phyloP scores from a whole-genome alignment of 37 sponge, comb jelly and placozoan species.

The Beroe ovata region DNA sequence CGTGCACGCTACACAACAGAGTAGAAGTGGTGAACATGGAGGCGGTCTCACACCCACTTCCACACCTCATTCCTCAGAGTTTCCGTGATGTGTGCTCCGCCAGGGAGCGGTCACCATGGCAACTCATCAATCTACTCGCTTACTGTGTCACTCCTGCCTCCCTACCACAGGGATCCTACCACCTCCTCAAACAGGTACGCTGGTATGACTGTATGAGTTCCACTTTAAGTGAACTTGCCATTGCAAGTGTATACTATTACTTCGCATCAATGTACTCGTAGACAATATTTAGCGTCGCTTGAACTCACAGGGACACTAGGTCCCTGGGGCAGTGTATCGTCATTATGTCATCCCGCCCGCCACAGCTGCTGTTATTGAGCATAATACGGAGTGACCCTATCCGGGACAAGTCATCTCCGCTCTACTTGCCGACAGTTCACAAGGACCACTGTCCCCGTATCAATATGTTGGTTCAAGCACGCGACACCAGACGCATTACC shows the following conservation, averaged over 20 bases:
- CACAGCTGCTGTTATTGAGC: conserved; percentile 21
- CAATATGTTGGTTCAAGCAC: conserved; percentile 25
- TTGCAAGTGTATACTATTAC: too few relatives aligned
- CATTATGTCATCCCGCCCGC: too few relatives aligned
- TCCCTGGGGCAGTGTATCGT: too few relatives aligned
- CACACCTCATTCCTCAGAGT: conserved; percentile 13
- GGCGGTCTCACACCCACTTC: not conserved
- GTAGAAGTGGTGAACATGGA: not conserved
- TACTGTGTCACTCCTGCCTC: conserved; percentile 34
- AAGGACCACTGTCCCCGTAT: not conserved
- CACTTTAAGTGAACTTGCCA: too few relatives aligned
- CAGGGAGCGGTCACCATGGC: conserved; percentile 53
- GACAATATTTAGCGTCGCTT: too few relatives aligned
- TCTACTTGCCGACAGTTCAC: conserved; percentile 44
- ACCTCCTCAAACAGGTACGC: conserved; percentile 26
- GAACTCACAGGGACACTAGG: too few relatives aligned
- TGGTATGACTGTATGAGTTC: too few relatives aligned
- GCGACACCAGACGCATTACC: not conserved
- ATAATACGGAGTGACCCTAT: conserved; percentile 5
- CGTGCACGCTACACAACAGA: not conserved
- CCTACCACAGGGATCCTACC: conserved; percentile 32
- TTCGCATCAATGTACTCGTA: too few relatives aligned
- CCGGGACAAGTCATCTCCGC: not conserved
- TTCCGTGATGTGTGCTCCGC: conserved; percentile 2
- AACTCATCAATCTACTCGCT: conserved; percentile 13